phyloP scores from a whole-genome alignment of 1,140 invertebrate genomes.

The Anastrepha ludens region DNA sequence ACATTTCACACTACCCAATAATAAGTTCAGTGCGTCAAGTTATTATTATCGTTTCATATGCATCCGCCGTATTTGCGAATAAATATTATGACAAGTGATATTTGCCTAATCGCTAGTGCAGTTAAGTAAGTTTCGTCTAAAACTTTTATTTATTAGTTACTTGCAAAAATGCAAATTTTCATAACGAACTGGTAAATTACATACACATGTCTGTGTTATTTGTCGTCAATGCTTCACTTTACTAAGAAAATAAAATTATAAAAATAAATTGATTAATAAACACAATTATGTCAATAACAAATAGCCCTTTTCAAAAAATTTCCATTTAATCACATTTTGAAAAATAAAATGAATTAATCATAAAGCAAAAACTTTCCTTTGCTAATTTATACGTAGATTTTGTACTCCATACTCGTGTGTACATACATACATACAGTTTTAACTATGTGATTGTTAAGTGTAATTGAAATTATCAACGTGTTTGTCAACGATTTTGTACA shows the following conservation, averaged over 20 bases:
- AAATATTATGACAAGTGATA: slow-evolving; percentile 35
- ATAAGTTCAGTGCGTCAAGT: not conserved
- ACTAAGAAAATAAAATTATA: not conserved
- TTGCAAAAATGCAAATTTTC: not conserved
- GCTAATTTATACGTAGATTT: too few species aligned
- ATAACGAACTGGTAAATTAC: too few species aligned
- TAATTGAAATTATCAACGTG: not conserved
- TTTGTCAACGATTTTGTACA: too few species aligned
- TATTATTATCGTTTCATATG: not conserved
- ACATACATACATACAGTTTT: not conserved
- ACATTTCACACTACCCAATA: too few species aligned
- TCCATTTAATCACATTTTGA: not conserved
- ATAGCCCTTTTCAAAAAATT: too few species aligned
- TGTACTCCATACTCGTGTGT: not conserved
- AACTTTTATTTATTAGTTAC: not conserved
- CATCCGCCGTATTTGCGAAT: not conserved
- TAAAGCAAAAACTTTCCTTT: too few species aligned
- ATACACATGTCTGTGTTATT: not conserved
- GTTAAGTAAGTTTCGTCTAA: not conserved
- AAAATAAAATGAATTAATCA: not conserved
- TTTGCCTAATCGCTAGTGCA: not conserved
- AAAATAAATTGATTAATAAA: not conserved
- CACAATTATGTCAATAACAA: too few species aligned
- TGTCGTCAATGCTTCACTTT: not conserved
- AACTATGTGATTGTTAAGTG: not conserved